Evolutionary conservation across 2,797 vertebrate species (phyloP).

Genomic region (Arnoldichthys spilopterus): DNA sequence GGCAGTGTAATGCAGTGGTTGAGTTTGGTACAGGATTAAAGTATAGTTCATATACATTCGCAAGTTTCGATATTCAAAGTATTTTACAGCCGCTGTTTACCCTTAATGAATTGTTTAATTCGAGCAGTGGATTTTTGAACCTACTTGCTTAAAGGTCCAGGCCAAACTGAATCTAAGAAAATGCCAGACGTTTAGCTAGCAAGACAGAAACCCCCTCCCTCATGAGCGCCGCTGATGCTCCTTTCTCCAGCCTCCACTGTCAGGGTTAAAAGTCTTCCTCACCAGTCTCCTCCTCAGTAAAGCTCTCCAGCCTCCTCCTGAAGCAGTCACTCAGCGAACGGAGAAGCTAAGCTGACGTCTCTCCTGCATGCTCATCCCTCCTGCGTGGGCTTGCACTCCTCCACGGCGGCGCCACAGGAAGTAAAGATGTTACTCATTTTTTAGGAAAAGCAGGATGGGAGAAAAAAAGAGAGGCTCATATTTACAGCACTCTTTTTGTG

Average conservation of each 20-base stretch:
- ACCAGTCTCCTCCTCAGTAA: not conserved
- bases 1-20: too few relatives aligned
- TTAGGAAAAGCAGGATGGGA: constrained; percentile 2
- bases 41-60: too few relatives aligned
- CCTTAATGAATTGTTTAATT: too few relatives aligned
- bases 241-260: not conserved
- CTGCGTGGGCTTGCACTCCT: constrained; percentile 27
- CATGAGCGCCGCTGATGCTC: not conserved
- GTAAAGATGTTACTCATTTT: constrained; percentile 29
- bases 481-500: constrained; percentile 1
- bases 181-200: too few relatives aligned
- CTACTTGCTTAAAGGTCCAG: too few relatives aligned
- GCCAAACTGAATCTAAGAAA: not conserved
- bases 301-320: constrained; percentile 24
- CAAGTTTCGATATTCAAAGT: too few relatives aligned
- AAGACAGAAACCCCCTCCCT: too few relatives aligned
- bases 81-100: too few relatives aligned
- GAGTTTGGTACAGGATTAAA: too few relatives aligned
- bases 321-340: constrained; percentile 26
- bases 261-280: not conserved
- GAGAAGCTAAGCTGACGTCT: constrained; percentile 44
- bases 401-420: constrained; percentile 17
- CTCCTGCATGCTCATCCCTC: constrained; percentile 8
- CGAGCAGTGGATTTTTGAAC: too few relatives aligned
- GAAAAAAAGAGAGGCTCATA: constrained; percentile 22